phyloP scores from a whole-genome alignment of 92 coral and sea anemone species.

The Paramuricea clavata region DNA sequence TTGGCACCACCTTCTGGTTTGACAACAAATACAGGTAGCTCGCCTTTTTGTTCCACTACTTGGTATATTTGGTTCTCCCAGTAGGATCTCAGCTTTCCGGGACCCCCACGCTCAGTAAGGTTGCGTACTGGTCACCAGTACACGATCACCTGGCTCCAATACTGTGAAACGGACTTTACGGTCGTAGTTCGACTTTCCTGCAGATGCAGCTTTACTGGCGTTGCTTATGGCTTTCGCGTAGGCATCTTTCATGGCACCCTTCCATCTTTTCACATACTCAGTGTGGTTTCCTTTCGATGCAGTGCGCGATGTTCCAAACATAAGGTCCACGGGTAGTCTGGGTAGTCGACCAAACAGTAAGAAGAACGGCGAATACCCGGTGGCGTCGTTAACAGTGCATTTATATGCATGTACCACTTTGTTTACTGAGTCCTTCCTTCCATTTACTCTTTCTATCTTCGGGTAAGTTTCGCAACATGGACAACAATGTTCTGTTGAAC shows the following conservation, averaged over 20 bases:
- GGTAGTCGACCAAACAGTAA: background rate
- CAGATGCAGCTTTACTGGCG: background rate
- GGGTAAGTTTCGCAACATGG: constrained; percentile 7
- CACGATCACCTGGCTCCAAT: background rate
- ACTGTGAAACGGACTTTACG: constrained; percentile 2
- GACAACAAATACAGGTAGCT: background rate
- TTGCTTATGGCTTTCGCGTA: background rate
- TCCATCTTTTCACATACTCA: background rate
- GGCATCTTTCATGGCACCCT: background rate
- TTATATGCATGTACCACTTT: background rate
- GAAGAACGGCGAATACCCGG: constrained; percentile 1
- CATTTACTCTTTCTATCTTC: constrained; percentile 23
- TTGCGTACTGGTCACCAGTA: background rate
- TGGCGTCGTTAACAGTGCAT: background rate
- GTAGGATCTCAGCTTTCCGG: background rate
- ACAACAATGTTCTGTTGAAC: constrained; percentile 20
- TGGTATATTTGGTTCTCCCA: constrained; percentile 7
- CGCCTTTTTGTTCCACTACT: background rate
- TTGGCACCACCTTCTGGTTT: background rate
- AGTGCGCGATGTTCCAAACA: background rate
- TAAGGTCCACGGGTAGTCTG: background rate
- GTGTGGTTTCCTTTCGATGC: background rate
- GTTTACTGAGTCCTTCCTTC: constrained; percentile 14
- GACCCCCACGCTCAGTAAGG: background rate
- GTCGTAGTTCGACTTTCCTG: constrained; percentile 1